phyloP scores from a whole-genome alignment of 2,888 invertebrate species.

The Ormyrus thymus region DNA sequence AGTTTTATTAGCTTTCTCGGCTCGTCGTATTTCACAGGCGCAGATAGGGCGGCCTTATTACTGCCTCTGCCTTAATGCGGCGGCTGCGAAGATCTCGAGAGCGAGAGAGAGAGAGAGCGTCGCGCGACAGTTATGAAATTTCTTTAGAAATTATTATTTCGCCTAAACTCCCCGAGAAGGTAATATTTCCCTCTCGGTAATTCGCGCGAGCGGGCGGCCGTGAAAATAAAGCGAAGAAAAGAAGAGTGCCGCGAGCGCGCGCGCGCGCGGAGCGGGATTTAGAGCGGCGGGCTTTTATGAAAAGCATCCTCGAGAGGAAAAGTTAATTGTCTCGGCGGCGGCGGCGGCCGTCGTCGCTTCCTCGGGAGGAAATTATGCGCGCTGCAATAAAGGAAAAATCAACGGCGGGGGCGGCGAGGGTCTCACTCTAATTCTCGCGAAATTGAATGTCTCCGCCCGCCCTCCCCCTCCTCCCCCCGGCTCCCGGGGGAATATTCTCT shows the following conservation, averaged over 20 bases:
- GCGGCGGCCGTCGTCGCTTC: too few species aligned
- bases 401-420: neutral
- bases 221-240: neutral
- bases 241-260: conserved; percentile 17
- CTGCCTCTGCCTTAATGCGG: conserved; percentile 40
- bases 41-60: conserved; percentile 47
- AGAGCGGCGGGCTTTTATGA: conserved; percentile 66
- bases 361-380: conserved; percentile 44
- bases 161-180: conserved; percentile 63
- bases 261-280: conserved; percentile 63
- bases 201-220: conserved; percentile 32
- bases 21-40: conserved; percentile 49
- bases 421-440: conserved; percentile 46
- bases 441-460: conserved; percentile 38
- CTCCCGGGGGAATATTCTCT: conserved; percentile 6
- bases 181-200: conserved; percentile 65
- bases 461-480: too few species aligned
- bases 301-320: conserved; percentile 44
- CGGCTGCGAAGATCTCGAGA: conserved; percentile 10
- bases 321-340: conserved; percentile 48
- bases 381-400: conserved; percentile 47
- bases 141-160: conserved; percentile 72
- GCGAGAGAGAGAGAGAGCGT: conserved; percentile 10
- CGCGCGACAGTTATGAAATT: conserved; percentile 73
- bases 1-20: conserved; percentile 51